These are phyloP conservation scores for Rhagophthalmus giganteus DNA, from an alignment of 2,888 invertebrate species.

Conservation along the genomic window DNA sequence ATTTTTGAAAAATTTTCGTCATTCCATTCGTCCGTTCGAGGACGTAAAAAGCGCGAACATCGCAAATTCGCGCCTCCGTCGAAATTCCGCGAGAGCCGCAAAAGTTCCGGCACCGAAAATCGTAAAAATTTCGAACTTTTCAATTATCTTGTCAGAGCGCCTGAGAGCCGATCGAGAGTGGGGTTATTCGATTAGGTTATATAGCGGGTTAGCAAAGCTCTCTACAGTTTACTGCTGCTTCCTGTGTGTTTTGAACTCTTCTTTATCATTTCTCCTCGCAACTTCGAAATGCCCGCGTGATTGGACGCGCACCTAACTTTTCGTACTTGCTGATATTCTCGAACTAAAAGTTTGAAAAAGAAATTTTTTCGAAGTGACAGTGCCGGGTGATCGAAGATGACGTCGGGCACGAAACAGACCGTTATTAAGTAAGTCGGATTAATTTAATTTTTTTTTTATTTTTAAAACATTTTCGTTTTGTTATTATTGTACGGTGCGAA, in stretches of 20 bases:
- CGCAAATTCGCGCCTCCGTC: slow-evolving; percentile 3
- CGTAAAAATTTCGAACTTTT: slow-evolving; percentile 31
- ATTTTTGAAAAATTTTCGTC: no score
- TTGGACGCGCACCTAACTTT: slow-evolving; percentile 3
- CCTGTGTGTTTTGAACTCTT: slow-evolving; percentile 26
- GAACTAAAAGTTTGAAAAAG: slow-evolving; percentile 8
- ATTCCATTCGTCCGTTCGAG: no score
- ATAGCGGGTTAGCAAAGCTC: slow-evolving; percentile 31
- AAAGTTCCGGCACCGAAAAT: slow-evolving; percentile 18
- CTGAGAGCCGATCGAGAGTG: slow-evolving; percentile 32
- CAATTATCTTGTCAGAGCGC: slow-evolving; percentile 28
- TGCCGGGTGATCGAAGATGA: slow-evolving; percentile 48
- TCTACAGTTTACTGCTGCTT: slow-evolving; percentile 26
- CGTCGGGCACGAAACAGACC: slow-evolving; percentile 60
- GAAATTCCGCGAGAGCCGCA: slow-evolving; percentile 4
- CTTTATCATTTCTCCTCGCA: slow-evolving; percentile 15
- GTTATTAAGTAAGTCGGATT: slow-evolving; percentile 58
- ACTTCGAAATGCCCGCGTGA: slow-evolving; percentile 20
- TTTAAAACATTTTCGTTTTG: slow-evolving; percentile 7
- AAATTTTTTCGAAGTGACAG: slow-evolving; percentile 19
- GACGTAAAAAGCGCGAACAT: slow-evolving; percentile 10
- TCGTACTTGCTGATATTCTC: slow-evolving; percentile 4
- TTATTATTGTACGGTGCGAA: no score
- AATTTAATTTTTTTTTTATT: slow-evolving; percentile 14
- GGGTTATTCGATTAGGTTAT: slow-evolving; percentile 35